These are phyloP conservation scores for Nixonia krombeini DNA, from an alignment of 1,140 invertebrate genomes.

Conservation along the genomic window DNA sequence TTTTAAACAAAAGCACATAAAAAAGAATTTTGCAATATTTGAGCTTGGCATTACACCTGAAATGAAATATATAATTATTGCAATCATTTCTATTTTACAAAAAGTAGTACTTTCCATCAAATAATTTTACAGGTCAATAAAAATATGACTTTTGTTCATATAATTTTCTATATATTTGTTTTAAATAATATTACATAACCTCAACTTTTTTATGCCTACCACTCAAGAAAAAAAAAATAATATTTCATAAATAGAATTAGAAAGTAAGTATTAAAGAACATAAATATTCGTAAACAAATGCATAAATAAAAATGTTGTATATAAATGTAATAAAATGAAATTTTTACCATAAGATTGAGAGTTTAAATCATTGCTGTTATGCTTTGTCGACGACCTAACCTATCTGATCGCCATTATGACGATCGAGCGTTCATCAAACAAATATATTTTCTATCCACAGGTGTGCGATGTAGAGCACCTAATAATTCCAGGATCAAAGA, in stretches of 20 bases:
- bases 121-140: no score
- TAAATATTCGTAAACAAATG: neutral
- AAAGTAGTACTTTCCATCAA: no score
- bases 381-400: conserved; percentile 45
- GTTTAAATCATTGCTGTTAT: conserved; percentile 3
- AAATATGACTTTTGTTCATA: neutral
- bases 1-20: no score
- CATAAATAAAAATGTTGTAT: neutral
- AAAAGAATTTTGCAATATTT: no score
- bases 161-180: conserved; percentile 6
- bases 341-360: neutral
- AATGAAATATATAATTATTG: no score
- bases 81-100: no score
- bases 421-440: conserved; percentile 16
- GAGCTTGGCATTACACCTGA: no score
- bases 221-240: neutral
- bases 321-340: neutral
- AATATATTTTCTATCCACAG: conserved; percentile 49
- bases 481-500: conserved; percentile 63
- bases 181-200: conserved; percentile 7
- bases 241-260: no score
- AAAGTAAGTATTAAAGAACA: neutral
- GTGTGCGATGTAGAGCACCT: conserved; percentile 51
- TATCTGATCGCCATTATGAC: conserved; percentile 33
- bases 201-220: conserved; percentile 10